A percentile compares a stretch with the other conserved stretches of the same genome.
Conservation (phyloP, 2,797 vertebrate species). For the Pristis pectinata region DNA sequence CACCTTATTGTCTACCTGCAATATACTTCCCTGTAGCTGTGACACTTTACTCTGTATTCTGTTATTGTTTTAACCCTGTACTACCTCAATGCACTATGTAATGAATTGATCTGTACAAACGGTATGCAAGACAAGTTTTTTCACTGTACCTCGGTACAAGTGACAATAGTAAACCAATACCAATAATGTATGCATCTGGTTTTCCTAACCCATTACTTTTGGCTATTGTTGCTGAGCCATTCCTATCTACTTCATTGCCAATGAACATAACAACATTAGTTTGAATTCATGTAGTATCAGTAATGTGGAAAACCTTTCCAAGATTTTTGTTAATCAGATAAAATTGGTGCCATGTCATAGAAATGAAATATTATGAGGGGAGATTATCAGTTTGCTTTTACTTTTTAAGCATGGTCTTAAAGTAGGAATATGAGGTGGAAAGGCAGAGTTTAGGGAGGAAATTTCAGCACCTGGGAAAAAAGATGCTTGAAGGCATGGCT, state of each 20-base stretch:
- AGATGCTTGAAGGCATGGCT: neutral
- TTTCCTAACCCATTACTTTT: neutral
- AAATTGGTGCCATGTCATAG: neutral
- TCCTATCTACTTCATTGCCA: neutral
- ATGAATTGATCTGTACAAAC: no score
- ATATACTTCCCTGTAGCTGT: no score
- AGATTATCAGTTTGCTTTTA: neutral
- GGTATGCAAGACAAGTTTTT: no score
- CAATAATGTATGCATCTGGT: neutral
- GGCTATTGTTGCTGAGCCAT: neutral
- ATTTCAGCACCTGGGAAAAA: neutral
- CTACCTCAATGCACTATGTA: no score
- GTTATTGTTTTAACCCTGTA: no score
- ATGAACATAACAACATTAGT: neutral
- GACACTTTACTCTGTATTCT: no score
- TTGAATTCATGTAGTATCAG: neutral
- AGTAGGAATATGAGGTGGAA: neutral
- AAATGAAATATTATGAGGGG: neutral
- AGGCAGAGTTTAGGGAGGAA: neutral
- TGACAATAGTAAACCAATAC: no score
- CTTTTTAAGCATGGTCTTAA: neutral
- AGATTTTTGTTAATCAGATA: no score
- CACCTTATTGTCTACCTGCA: no score
- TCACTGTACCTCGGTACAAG: no score
- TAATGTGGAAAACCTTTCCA: no score